A percentile compares a stretch with the other conserved stretches of the same genome.
phyloP scores from a whole-genome alignment of 2,113 vertebrate species.

The Microtus montanus region DNA sequence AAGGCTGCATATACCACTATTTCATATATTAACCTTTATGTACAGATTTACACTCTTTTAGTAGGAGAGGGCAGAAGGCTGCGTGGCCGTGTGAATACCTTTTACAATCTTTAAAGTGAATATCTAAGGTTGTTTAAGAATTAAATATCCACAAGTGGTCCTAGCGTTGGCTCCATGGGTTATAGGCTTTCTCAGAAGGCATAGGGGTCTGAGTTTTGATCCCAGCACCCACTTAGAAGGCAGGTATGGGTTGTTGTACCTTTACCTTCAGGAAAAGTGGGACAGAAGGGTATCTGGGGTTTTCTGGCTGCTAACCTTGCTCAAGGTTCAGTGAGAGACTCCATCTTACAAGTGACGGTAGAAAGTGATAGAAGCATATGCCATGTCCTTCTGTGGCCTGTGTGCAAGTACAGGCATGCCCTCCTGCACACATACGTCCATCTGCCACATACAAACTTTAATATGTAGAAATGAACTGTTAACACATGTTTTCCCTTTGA shows the following conservation, averaged over 20 bases:
- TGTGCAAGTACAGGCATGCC: too few relatives aligned
- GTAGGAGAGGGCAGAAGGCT: not conserved
- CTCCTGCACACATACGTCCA: not conserved
- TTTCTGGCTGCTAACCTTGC: not conserved
- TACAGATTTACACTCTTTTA: not conserved
- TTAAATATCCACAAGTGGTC: not conserved
- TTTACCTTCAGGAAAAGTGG: not conserved
- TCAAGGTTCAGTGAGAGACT: not conserved
- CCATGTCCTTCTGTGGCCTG: too few relatives aligned
- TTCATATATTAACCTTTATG: not conserved
- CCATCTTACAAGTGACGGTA: not conserved
- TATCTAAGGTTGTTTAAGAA: not conserved
- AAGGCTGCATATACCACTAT: not conserved
- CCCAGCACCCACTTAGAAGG: not conserved
- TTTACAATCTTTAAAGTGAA: conserved; percentile 34
- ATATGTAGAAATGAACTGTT: not conserved
- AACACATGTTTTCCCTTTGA: not conserved
- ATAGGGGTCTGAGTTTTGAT: not conserved
- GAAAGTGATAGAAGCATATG: not conserved
- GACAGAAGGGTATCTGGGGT: not conserved
- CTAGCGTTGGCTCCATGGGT: not conserved
- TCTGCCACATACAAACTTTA: not conserved
- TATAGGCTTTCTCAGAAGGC: not conserved
- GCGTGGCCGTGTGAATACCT: not conserved
- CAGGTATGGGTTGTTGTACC: not conserved